Evolutionary conservation across 2,797 vertebrate genomes (phyloP), one percentile per base, ranked within the genome.

Genomic region (Lacerta agilis): DNA sequence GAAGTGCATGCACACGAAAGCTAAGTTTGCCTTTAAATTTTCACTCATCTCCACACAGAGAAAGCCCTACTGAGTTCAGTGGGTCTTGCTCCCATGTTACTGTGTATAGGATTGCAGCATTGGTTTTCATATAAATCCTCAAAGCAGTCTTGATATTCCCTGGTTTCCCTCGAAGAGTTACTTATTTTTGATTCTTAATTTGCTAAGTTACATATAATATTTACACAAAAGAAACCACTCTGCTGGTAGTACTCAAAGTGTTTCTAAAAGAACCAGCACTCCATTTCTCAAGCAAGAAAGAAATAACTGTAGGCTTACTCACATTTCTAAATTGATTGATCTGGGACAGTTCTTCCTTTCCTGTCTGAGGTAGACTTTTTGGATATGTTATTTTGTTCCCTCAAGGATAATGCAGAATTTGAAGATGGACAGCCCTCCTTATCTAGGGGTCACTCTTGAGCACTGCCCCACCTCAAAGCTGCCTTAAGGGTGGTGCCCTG

Each of bases 241-340:
- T 11, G 11, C 38, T 45, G 23, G 23, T 77, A 69, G 77, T 80
- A 92, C 90, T 92, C 90, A 90, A 67, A 92, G 78, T 82, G 89
- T 92, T 49, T 49, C 11, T 49, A 15, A 49, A 80, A 64, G 55
- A 80, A 80, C 6, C 45, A 27, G 10, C n/a, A 73, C 27, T 55
- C 45, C 20, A 3, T 80, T 55, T 73, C 36, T 45, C 27, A 27
- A 73, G 29, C 5, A 72, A 29, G 20, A 15, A 33, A 55, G 5
- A 55, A 83, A 72, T 8, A 8, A 29, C n/a, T 29, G 38, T n/a
- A 27, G 10, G 45, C 43, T 58, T 72, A 73, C 43, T 55, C 43
- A 73, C 58, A 33, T 25, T 55, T 83, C 43, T 49, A 71, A 27
- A 49, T 41, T 43, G 66, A 43, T 49, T 33, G 45, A 33, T 18